Conservation (phyloP, 2,888 invertebrate species). For the Rhagium mordax region DNA sequence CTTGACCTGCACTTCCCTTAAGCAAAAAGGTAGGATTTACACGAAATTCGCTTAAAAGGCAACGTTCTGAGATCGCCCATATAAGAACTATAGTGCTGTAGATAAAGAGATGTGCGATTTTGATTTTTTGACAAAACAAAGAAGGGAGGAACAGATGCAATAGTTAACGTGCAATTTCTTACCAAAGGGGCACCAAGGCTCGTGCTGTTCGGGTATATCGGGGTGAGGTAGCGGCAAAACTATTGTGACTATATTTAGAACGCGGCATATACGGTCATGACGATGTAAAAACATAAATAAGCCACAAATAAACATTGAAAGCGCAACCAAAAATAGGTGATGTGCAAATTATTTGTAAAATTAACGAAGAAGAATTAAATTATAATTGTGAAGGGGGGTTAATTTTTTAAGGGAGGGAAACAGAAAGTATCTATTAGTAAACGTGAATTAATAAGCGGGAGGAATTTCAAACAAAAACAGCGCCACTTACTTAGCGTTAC, state of each 20-base stretch:
- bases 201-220: slow-evolving; percentile 91
- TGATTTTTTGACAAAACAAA: background rate
- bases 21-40: background rate
- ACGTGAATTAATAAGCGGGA: slow-evolving; percentile 46
- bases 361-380: slow-evolving; percentile 21
- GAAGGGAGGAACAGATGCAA: slow-evolving; percentile 22
- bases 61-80: background rate
- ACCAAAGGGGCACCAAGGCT: slow-evolving; percentile 91
- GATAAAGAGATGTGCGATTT: background rate
- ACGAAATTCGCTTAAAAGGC: background rate
- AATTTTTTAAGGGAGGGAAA: slow-evolving; percentile 24
- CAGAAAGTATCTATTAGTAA: slow-evolving; percentile 33
- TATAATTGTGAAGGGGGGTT: slow-evolving; percentile 20
- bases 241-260: slow-evolving; percentile 74
- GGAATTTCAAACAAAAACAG: slow-evolving; percentile 35
- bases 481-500: slow-evolving; percentile 7
- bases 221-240: slow-evolving; percentile 89
- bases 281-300: slow-evolving; percentile 39
- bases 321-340: slow-evolving; percentile 38
- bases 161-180: slow-evolving; percentile 69
- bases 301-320: slow-evolving; percentile 44
- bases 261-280: slow-evolving; percentile 14
- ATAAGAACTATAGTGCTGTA: background rate
- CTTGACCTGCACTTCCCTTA: slow-evolving; percentile 22
- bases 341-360: slow-evolving; percentile 45